Evolutionary conservation across 2,113 vertebrate genomes (phyloP).

Genomic region (Semicossyphus pulcher): DNA sequence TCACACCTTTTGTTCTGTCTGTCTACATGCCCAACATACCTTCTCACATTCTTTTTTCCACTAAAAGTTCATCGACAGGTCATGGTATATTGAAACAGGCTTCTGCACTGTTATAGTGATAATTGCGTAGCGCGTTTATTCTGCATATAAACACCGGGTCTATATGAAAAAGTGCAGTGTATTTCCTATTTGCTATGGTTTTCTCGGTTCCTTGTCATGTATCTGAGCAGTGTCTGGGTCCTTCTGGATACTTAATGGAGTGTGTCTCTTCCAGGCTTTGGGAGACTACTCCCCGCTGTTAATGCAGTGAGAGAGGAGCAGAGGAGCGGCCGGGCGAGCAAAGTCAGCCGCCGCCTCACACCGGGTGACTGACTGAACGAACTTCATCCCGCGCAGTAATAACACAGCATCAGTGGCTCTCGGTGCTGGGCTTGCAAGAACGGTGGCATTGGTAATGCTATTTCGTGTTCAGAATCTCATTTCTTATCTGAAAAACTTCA

Average conservation of each 20-base stretch:
- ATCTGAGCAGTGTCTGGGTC: slow-evolving; percentile 55
- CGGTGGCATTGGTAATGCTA: slow-evolving; percentile 42
- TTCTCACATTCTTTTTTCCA: background rate
- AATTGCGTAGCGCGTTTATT: background rate
- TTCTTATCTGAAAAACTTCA: slow-evolving; percentile 45
- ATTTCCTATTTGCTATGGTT: slow-evolving; percentile 23
- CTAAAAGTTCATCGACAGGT: background rate
- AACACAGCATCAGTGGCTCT: slow-evolving; percentile 57
- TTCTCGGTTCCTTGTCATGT: slow-evolving; percentile 19
- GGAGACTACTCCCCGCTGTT: slow-evolving; percentile 66
- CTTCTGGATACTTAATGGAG: slow-evolving; percentile 71
- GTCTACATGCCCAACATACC: background rate
- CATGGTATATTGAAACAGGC: background rate
- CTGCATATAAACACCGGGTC: background rate
- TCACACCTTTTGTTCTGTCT: background rate
- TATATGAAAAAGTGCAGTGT: background rate
- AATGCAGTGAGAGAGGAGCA: slow-evolving; percentile 65
- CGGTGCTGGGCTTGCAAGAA: slow-evolving; percentile 52
- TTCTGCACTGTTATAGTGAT: background rate
- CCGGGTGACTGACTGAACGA: slow-evolving; percentile 68
- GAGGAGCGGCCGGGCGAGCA: slow-evolving; percentile 44
- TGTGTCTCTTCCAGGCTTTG: slow-evolving; percentile 71
- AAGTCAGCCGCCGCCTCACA: slow-evolving; percentile 66
- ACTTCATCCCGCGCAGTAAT: slow-evolving; percentile 66
- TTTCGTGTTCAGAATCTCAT: slow-evolving; percentile 49